Base-by-base conservation (phyloP, 2,113 vertebrate species). In the Zeus faber region DNA sequence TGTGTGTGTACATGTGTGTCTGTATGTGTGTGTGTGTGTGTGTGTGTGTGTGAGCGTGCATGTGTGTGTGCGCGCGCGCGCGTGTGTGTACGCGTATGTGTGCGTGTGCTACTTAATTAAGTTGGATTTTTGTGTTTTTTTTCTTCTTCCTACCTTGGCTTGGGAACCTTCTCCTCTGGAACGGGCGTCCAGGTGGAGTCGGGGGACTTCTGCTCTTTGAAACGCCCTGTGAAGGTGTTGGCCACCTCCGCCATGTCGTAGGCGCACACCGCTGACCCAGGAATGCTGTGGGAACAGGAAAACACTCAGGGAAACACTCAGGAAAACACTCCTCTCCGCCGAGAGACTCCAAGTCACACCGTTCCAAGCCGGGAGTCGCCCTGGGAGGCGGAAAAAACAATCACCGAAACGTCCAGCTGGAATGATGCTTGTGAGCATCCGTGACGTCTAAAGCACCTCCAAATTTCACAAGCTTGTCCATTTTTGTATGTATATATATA, bases 121-220 rank as follows among this genome's bases (percentile, higher is more conserved):
- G 45, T 62, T n/a, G n/a, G n/a, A n/a, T n/a, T n/a, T n/a, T n/a
- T n/a, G n/a, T 37, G 33, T 23, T 25, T 35, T 14, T 22, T 40
- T 18, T 3, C 25, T 23, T 26, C 27, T 23, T 31, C 26, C 54
- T 92, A 98, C 97, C 97, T 97, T 70, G 96, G 97, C 63, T 92
- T 97, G 50, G 97, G 96, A 77, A 98, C 94, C 70, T 85, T 89
- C 23, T 98, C 97, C 17, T 99, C 97, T 26, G 97, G 95, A 77
- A 98, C 94, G 33, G 95, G 93, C 1, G 95, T 98, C 96, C 96
- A 99, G 25, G 95, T 98, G 56, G 96, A 97, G 76, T 99, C 95
- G 0, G 94, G 91, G 53, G 95, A 98, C 84, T 98, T 98, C 81
- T 99, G 96, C 54, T 99, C 96, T 82, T 98, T 98, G 89, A 98